A percentile compares a stretch with the other conserved stretches of the same genome.
phyloP scores from a whole-genome alignment of 2,113 vertebrate species.

The Sceloporus undulatus region DNA sequence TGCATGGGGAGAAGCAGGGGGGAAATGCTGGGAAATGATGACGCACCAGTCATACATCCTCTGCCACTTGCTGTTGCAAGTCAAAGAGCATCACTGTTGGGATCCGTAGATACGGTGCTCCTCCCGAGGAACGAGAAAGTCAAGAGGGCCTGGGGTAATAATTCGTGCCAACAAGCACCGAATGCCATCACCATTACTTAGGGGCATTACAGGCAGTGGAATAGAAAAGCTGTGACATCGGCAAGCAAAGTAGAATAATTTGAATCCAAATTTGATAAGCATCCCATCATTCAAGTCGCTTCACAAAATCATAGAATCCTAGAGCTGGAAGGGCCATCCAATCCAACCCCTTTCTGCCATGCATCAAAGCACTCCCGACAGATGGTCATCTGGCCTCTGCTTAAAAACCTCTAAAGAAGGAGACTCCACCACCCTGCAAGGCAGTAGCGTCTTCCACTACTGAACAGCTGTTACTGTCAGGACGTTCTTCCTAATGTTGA shows the following conservation, averaged over 20 bases:
- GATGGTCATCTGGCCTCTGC: no score
- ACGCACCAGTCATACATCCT: conserved; percentile 53
- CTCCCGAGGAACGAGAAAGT: conserved; percentile 54
- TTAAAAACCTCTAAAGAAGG: no score
- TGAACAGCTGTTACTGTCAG: no score
- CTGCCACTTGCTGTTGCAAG: conserved; percentile 45
- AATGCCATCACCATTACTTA: conserved; percentile 60
- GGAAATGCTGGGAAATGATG: conserved; percentile 67
- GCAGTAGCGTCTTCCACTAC: no score
- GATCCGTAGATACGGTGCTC: conserved; percentile 67
- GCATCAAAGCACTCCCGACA: no score
- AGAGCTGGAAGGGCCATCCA: no score
- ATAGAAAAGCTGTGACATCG: not conserved
- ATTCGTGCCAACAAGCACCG: conserved; percentile 59
- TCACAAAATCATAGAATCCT: no score
- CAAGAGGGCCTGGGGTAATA: conserved; percentile 63
- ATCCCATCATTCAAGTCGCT: no score
- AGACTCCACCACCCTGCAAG: no score
- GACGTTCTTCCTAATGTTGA: no score
- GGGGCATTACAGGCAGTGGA: conserved; percentile 28
- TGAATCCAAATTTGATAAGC: no score
- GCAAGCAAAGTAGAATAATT: not conserved
- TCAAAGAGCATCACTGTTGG: conserved; percentile 43
- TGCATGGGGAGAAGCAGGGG: conserved; percentile 72
- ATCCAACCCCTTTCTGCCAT: no score